Evolutionary conservation across 2,888 invertebrate species (phyloP), one percentile per base, ranked within the genome.

Genomic region (Lasioglossum leucozonium): DNA sequence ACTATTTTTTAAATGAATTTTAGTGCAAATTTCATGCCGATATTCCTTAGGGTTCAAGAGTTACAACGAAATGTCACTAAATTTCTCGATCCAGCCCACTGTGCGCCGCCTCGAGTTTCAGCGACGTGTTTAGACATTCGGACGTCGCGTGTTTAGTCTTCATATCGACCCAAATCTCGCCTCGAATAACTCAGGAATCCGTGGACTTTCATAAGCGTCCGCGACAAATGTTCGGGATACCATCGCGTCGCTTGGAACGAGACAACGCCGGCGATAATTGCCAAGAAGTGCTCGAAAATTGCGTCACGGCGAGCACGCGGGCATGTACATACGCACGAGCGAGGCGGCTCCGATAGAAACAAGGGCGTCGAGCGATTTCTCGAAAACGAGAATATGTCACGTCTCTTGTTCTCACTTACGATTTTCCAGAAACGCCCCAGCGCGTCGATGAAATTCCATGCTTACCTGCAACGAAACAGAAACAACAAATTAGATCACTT

Each of bases 331-430:
- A 34, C 72, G 55, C 42, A 26, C 84, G 55, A 81, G 34, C 34
- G 34, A 34, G 3, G n/a, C n/a, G 78, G 77, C 72, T 77, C 72
- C 77, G 84, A 62, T 79, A 71, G 83, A 79, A 82, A 88, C 78
- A 85, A 81, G 87, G 79, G 83, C 81, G 79, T 37, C 76, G 65
- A 62, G 55, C 71, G 78, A 81, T 75, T 75, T 82, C 78, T 72
- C 82, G 88, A 86, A 84, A 87, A 84, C 72, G 72, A 72, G 73
- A 26, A 58, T 26, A 26, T 10, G 26, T 11, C 55, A 11, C 55
- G 26, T n/a, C 55, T 55, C 26, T 26, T 13, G 5, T n/a, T 51
- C n/a, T 58, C 58, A 58, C 58, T 26, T 13, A 58, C 58, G 58
- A 58, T 58, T 58, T 58, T 58, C 58, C 26, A 13, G 11, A 26